These are phyloP conservation scores for Papilio xuthus DNA, from an alignment of 1,140 invertebrate genomes.

Conservation along the genomic window DNA sequence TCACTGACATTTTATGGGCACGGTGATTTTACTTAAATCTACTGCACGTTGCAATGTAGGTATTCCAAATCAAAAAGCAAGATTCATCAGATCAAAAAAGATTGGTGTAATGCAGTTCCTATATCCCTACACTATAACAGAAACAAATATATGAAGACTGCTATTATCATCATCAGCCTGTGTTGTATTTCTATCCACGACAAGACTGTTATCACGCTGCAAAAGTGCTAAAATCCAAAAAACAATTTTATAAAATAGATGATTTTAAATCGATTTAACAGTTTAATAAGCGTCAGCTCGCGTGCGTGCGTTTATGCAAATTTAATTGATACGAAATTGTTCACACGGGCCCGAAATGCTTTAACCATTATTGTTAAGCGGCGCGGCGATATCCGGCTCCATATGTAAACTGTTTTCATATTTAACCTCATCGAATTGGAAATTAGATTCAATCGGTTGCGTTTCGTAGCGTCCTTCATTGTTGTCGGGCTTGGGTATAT, in stretches of 20 bases:
- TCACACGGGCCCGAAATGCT: conserved; percentile 27
- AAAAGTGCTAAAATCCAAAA: background rate
- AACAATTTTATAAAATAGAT: background rate
- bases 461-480: conserved; percentile 13
- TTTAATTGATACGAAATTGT: conserved; percentile 21
- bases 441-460: conserved; percentile 11
- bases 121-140: too few species aligned
- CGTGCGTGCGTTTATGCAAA: conserved; percentile 31
- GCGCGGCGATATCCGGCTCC: conserved; percentile 25
- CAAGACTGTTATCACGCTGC: background rate
- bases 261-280: background rate
- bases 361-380: conserved; percentile 23
- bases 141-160: too few species aligned
- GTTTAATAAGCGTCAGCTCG: conserved; percentile 6
- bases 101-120: too few species aligned
- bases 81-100: too few species aligned
- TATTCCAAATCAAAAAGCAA: too few species aligned
- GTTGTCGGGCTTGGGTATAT: background rate
- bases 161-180: too few species aligned
- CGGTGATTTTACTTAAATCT: background rate
- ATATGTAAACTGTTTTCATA: conserved; percentile 37
- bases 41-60: too few species aligned
- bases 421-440: conserved; percentile 31
- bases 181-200: too few species aligned
- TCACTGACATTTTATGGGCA: background rate